A percentile compares a stretch with the other conserved stretches of the same genome.
Conservation (phyloP, 2,113 vertebrate species). For the Cottus gobio region DNA sequence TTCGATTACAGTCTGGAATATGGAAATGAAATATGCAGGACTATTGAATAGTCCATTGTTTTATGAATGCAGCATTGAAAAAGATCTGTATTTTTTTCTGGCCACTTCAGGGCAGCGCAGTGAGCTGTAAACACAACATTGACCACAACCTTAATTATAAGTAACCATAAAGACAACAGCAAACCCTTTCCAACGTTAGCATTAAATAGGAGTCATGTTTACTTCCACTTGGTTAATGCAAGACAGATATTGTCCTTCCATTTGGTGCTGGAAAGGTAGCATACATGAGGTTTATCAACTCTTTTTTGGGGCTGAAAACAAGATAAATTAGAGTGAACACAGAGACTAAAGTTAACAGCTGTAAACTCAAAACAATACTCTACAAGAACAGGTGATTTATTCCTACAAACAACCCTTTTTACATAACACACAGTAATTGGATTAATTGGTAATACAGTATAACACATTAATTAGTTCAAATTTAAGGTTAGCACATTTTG, state of each 20-base stretch:
- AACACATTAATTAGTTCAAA: not conserved
- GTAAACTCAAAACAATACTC: not conserved
- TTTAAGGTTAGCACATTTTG: not conserved
- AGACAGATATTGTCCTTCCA: not conserved
- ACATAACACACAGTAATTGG: not conserved
- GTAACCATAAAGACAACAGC: not conserved
- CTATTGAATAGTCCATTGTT: not conserved
- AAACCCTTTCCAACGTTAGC: not conserved
- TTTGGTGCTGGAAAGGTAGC: not conserved
- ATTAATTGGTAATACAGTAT: not conserved
- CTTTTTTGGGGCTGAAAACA: not conserved
- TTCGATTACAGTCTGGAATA: constrained; percentile 29
- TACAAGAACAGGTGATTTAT: not conserved
- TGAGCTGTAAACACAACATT: not conserved
- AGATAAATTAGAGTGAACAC: too few species aligned
- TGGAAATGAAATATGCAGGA: constrained; percentile 19
- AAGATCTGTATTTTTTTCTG: not conserved
- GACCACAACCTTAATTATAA: not conserved
- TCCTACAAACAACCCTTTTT: not conserved
- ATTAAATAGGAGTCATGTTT: not conserved
- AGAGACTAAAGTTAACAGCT: not conserved
- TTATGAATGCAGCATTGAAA: constrained; percentile 11
- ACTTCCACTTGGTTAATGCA: not conserved
- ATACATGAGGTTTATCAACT: not conserved
- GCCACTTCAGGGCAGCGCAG: not conserved